Conservation (phyloP, 1,140 invertebrate species). For the Ectropis grisescens region DNA sequence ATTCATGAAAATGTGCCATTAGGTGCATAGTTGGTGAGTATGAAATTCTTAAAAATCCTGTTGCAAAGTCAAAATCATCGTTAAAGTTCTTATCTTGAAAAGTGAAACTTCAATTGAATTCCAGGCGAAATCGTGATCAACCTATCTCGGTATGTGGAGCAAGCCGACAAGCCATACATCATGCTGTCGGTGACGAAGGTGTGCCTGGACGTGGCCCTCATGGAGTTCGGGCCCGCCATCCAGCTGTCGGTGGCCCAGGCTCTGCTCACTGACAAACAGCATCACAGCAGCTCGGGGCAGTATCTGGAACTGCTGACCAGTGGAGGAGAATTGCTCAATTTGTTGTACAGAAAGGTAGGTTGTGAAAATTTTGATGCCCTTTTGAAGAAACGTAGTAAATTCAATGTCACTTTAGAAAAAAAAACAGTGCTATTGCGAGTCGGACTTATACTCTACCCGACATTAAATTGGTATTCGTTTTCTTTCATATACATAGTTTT, state of each 20-base stretch:
- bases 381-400: no score
- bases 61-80: no score
- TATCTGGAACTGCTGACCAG: constrained; percentile 83
- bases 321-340: constrained; percentile 77
- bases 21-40: no score
- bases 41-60: no score
- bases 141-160: constrained; percentile 74
- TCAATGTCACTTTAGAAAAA: no score
- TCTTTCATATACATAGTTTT: no score
- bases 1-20: no score
- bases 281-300: constrained; percentile 80
- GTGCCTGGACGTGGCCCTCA: constrained; percentile 81
- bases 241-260: constrained; percentile 81
- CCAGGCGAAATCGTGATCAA: constrained; percentile 63
- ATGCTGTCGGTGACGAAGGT: constrained; percentile 80
- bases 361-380: not conserved
- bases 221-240: constrained; percentile 84
- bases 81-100: no score
- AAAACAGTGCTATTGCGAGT: no score
- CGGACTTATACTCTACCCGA: no score
- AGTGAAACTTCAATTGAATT: no score
- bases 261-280: constrained; percentile 85
- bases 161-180: constrained; percentile 80
- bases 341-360: constrained; percentile 82
- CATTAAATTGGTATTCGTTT: no score